A percentile compares a stretch with the other conserved stretches of the same genome.
These are phyloP conservation scores for Chydorus sphaericus DNA, from an alignment of 2,888 invertebrate species.

Conservation along the genomic window DNA sequence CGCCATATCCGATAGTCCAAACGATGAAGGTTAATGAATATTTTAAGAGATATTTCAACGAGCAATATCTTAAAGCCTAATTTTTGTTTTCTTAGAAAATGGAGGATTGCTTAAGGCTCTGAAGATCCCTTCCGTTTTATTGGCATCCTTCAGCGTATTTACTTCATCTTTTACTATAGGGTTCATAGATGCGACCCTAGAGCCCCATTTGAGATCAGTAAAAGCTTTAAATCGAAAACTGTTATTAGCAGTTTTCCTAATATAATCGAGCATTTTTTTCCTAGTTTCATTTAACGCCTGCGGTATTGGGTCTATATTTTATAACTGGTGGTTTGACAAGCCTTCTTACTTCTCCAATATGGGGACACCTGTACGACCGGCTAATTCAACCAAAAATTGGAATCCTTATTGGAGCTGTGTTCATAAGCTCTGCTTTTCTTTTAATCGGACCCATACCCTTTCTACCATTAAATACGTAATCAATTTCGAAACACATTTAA, in stretches of 20 bases:
- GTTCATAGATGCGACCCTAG: slow-evolving; percentile 74
- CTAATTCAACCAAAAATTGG: slow-evolving; percentile 49
- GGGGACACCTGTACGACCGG: slow-evolving; percentile 68
- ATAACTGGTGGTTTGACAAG: slow-evolving; percentile 69
- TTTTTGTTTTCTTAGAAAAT: too few relatives aligned
- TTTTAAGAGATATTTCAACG: too few relatives aligned
- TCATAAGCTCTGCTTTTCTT: slow-evolving; percentile 50
- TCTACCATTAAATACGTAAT: slow-evolving; percentile 45
- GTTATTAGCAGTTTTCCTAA: too few relatives aligned
- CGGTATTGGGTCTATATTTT: slow-evolving; percentile 62
- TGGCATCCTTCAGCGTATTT: slow-evolving; percentile 54
- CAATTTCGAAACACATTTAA: too few relatives aligned
- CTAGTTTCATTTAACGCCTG: slow-evolving; percentile 50
- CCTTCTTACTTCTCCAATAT: slow-evolving; percentile 58
- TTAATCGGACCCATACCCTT: slow-evolving; percentile 73
- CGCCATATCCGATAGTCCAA: too few relatives aligned
- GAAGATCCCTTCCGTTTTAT: slow-evolving; percentile 53
- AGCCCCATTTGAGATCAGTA: slow-evolving; percentile 64
- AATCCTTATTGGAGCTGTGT: slow-evolving; percentile 47
- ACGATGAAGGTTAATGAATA: too few relatives aligned
- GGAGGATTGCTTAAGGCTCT: slow-evolving; percentile 42
- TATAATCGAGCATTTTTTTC: too few relatives aligned
- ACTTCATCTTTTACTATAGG: slow-evolving; percentile 68
- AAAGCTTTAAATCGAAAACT: too few relatives aligned
- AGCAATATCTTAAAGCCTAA: too few relatives aligned